Evolutionary conservation across 2,797 vertebrate species (phyloP).

Genomic region (Taenioides sp.): DNA sequence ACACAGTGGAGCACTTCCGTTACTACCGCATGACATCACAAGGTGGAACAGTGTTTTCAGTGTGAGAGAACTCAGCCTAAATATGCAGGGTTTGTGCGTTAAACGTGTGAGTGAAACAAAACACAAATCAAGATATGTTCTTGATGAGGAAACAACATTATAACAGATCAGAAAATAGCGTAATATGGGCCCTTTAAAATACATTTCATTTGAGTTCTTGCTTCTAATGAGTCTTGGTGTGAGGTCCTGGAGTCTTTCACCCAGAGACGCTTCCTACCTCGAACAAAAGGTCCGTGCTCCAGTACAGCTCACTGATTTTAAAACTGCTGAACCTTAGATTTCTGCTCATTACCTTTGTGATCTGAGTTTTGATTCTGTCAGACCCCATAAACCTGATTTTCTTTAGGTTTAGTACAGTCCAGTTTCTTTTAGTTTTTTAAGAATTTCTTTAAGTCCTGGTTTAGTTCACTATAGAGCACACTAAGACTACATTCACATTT

Average conservation of each 20-base stretch:
- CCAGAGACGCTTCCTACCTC: background rate
- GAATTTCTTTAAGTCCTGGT: background rate
- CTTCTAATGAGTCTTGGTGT: background rate
- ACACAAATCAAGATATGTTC: too few relatives aligned
- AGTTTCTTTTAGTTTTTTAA: background rate
- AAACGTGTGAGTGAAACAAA: too few relatives aligned
- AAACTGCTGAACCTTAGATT: background rate
- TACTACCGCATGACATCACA: too few relatives aligned
- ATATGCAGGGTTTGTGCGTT: too few relatives aligned
- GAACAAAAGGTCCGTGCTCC: constrained; percentile 5
- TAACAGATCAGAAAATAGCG: too few relatives aligned
- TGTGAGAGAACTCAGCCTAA: too few relatives aligned
- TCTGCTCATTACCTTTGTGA: background rate
- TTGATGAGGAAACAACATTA: too few relatives aligned
- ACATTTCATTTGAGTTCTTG: background rate
- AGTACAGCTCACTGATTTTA: background rate
- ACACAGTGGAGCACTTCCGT: too few relatives aligned
- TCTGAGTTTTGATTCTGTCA: background rate
- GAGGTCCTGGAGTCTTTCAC: background rate
- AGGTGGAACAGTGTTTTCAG: too few relatives aligned
- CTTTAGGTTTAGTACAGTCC: background rate
- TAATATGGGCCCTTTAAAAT: background rate
- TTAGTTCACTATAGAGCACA: background rate
- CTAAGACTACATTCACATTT: background rate
- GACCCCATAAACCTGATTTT: background rate